Conservation (phyloP, 2,888 invertebrate species). For the Zele albiditarsus region DNA sequence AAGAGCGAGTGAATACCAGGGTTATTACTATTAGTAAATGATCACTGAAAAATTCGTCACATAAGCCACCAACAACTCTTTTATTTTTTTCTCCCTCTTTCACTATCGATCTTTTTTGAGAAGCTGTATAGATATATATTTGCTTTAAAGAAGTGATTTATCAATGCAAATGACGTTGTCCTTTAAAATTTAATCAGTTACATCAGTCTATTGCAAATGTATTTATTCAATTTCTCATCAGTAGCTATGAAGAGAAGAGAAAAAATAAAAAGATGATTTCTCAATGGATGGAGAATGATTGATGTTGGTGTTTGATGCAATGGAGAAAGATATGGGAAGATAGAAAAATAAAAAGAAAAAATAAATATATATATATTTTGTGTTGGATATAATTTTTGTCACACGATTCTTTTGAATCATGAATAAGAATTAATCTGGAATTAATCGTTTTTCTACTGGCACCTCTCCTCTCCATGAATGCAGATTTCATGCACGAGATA, state of each 20-base stretch:
- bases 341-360: background rate
- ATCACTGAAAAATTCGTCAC: constrained; percentile 15
- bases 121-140: background rate
- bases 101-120: background rate
- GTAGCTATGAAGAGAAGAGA: background rate
- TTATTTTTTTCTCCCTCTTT: background rate
- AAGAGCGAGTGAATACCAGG: background rate
- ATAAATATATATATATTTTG: background rate
- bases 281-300: constrained; percentile 7
- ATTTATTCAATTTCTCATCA: constrained; percentile 18
- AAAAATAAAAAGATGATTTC: background rate
- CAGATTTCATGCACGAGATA: constrained; percentile 31
- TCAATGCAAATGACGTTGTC: constrained; percentile 28
- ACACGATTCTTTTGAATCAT: constrained; percentile 29
- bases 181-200: constrained; percentile 8
- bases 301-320: constrained; percentile 10
- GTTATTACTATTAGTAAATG: too few relatives aligned
- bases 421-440: constrained; percentile 42
- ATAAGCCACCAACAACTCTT: constrained; percentile 10
- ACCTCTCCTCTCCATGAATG: constrained; percentile 34
- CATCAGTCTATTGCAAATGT: constrained; percentile 13
- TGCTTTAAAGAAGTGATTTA: constrained; percentile 8
- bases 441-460: constrained; percentile 40
- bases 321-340: too few relatives aligned
- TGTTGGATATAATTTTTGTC: constrained; percentile 2